These are phyloP conservation scores for Ephydatia muelleri DNA, from an alignment of 37 sponge, comb jelly and placozoan species.

Conservation along the genomic window DNA sequence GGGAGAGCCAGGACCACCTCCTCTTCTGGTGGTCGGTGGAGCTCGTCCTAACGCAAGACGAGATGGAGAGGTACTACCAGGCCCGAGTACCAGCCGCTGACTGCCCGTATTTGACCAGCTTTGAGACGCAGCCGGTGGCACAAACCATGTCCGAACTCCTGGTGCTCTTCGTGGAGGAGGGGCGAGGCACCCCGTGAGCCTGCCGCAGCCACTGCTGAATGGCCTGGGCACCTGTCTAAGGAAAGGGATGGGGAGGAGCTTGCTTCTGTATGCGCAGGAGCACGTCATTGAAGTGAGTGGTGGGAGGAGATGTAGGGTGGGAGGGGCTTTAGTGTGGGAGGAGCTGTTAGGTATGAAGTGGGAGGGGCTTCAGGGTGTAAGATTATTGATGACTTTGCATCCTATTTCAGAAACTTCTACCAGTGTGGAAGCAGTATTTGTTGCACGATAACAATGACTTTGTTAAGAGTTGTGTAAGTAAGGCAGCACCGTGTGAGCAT, in stretches of 20 bases:
- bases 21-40: slow-evolving; percentile 74
- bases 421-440: slow-evolving; percentile 55
- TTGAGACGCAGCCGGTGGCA: slow-evolving; percentile 24
- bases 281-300: slow-evolving; percentile 39
- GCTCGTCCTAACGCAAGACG: slow-evolving; percentile 51
- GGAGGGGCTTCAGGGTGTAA: too few relatives aligned
- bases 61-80: slow-evolving; percentile 44
- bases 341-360: too few relatives aligned
- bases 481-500: slow-evolving; percentile 13
- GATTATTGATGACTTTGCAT: too few relatives aligned
- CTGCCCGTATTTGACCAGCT: slow-evolving; percentile 29
- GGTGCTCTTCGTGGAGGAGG: slow-evolving; percentile 32
- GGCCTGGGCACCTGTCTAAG: slow-evolving; percentile 37
- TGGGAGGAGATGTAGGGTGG: neutral
- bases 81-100: neutral
- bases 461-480: slow-evolving; percentile 47
- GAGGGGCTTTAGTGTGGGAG: neutral
- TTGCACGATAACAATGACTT: slow-evolving; percentile 39
- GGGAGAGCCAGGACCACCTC: slow-evolving; percentile 13
- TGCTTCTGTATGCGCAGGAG: slow-evolving; percentile 54
- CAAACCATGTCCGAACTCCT: slow-evolving; percentile 35
- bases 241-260: slow-evolving; percentile 61
- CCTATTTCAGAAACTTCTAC: slow-evolving; percentile 39
- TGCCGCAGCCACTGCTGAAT: slow-evolving; percentile 25
- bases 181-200: slow-evolving; percentile 14